phyloP scores from a whole-genome alignment of 2,888 invertebrate genomes.

The Aphrophora alni region DNA sequence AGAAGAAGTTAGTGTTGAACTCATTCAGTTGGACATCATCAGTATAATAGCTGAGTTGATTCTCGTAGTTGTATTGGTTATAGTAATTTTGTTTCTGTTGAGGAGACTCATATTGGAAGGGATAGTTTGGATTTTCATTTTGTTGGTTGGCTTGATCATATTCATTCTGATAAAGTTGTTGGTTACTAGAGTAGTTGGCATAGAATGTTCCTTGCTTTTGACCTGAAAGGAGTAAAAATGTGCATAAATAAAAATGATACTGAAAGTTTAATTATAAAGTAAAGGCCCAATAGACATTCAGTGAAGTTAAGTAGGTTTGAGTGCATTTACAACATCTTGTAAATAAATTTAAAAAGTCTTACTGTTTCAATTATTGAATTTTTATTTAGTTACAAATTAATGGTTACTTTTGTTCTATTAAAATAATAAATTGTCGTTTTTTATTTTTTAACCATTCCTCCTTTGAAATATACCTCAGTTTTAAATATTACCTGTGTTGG shows the following conservation, averaged over 20 bases:
- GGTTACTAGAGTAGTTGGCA: slow-evolving; percentile 28
- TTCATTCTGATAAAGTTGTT: slow-evolving; percentile 20
- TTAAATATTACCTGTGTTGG: too few species aligned
- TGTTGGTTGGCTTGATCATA: slow-evolving; percentile 10
- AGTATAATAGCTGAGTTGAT: slow-evolving; percentile 70
- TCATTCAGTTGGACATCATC: slow-evolving; percentile 71
- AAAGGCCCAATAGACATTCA: background rate
- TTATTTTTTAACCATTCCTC: too few species aligned
- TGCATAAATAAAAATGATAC: background rate
- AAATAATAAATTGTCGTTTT: too few species aligned
- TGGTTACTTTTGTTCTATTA: too few species aligned
- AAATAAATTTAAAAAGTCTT: too few species aligned
- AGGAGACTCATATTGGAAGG: slow-evolving; percentile 17
- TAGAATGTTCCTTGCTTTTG: slow-evolving; percentile 19
- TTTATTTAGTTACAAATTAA: too few species aligned
- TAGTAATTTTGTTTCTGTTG: slow-evolving; percentile 33
- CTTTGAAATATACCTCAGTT: too few species aligned
- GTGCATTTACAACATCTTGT: background rate
- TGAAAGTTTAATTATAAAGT: background rate
- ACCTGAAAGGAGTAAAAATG: background rate
- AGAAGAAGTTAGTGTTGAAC: slow-evolving; percentile 67
- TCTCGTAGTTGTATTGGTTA: slow-evolving; percentile 59
- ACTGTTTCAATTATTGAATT: too few species aligned
- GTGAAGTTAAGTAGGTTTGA: too few species aligned
- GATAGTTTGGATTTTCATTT: slow-evolving; percentile 19